These are phyloP conservation scores for Psilopsiagon aurifrons DNA, from an alignment of 2,113 vertebrate genomes.

Conservation along the genomic window DNA sequence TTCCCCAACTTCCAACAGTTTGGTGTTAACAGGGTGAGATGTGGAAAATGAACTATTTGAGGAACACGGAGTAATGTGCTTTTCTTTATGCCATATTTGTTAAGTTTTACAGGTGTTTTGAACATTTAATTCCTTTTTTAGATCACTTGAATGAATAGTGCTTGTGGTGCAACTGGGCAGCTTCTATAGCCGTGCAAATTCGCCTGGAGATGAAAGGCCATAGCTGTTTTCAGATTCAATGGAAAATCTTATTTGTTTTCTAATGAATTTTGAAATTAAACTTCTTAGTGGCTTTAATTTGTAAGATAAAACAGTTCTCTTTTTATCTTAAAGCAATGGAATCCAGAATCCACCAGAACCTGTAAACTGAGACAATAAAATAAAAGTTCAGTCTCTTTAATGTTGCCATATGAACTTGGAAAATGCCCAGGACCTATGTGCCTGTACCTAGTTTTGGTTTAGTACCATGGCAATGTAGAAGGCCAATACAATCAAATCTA, in stretches of 20 bases:
- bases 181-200: background rate
- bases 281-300: background rate
- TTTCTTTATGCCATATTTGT: background rate
- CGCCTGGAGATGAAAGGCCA: background rate
- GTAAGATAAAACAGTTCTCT: background rate
- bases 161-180: background rate
- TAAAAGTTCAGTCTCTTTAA: background rate
- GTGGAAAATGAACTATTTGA: background rate
- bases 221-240: background rate
- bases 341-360: background rate
- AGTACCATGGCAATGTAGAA: background rate
- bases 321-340: background rate
- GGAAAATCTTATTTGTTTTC: background rate
- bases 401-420: background rate
- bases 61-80: fast-evolving
- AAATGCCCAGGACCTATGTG: background rate
- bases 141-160: background rate
- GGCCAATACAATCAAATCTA: background rate
- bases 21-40: background rate
- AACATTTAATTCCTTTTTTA: background rate
- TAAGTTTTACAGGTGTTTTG: background rate
- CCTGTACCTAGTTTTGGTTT: background rate
- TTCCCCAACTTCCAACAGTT: background rate
- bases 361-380: background rate
- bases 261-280: background rate